A percentile compares a stretch with the other conserved stretches of the same genome.
These are phyloP conservation scores for Eupithecia pulchellata DNA, from an alignment of 2,888 invertebrate genomes.

Conservation along the genomic window DNA sequence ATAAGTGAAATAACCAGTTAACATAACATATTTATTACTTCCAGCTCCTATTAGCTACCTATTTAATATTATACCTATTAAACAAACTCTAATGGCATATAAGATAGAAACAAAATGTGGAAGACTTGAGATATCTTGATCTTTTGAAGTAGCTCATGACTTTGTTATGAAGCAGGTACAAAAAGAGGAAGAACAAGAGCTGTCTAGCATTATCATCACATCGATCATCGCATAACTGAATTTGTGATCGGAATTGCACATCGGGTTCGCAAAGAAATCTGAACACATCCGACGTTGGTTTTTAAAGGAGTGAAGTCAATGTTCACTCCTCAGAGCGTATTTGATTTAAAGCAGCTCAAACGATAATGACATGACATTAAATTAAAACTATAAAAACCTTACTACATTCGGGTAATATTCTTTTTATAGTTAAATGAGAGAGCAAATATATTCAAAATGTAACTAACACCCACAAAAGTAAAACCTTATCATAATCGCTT, in stretches of 20 bases:
- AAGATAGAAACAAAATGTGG: background rate
- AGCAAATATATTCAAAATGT: background rate
- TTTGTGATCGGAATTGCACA: conserved; percentile 1
- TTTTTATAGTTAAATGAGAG: background rate
- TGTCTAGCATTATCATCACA: background rate
- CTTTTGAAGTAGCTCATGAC: background rate
- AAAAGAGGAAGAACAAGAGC: background rate
- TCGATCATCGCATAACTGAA: conserved; percentile 1
- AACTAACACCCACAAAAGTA: background rate
- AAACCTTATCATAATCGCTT: background rate
- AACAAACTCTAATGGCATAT: conserved; percentile 1
- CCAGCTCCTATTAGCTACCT: background rate
- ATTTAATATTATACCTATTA: conserved; percentile 2
- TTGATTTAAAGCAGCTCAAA: no score
- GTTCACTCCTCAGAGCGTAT: no score
- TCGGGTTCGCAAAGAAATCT: background rate
- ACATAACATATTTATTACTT: background rate
- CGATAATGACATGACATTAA: no score
- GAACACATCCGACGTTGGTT: conserved; percentile 5
- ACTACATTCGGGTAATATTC: background rate
- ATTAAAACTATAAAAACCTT: background rate
- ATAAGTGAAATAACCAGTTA: background rate
- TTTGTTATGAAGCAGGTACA: background rate
- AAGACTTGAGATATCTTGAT: background rate
- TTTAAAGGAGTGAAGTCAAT: background rate